A percentile compares a stretch with the other conserved stretches of the same genome.
These are phyloP conservation scores for Ophioderma brevispina DNA, from an alignment of 35 echinoderm and acorn worm genomes.

Conservation along the genomic window DNA sequence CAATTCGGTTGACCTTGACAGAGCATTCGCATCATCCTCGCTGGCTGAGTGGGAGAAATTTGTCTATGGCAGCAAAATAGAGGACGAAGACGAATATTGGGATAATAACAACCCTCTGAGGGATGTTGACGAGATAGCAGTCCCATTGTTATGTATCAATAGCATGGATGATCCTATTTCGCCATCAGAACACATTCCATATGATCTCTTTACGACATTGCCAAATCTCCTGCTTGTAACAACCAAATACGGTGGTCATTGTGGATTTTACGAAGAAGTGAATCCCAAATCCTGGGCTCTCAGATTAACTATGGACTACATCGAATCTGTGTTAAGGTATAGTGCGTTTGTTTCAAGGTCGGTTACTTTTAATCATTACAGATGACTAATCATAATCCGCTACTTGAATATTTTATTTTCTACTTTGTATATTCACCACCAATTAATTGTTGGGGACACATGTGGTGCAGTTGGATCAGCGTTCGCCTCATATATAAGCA, in stretches of 20 bases:
- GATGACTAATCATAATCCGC: too few species aligned
- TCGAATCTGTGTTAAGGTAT: conserved; percentile 41
- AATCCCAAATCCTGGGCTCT: conserved; percentile 48
- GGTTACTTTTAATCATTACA: neutral
- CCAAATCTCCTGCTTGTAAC: conserved; percentile 81
- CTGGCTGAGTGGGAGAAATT: conserved; percentile 46
- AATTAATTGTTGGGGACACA: too few species aligned
- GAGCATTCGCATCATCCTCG: conserved; percentile 51
- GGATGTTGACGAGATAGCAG: conserved; percentile 89
- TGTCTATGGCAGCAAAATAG: conserved; percentile 24
- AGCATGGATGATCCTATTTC: conserved; percentile 85
- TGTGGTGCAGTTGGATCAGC: too few species aligned
- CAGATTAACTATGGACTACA: conserved; percentile 47
- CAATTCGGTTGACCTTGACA: conserved; percentile 58
- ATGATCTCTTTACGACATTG: conserved; percentile 83
- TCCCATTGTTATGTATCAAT: conserved; percentile 88
- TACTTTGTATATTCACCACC: too few species aligned
- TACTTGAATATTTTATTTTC: too few species aligned
- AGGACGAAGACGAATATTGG: conserved; percentile 73
- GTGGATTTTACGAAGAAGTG: conserved; percentile 41
- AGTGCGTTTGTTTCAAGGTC: neutral
- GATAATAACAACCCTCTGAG: conserved; percentile 87
- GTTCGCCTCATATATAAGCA: too few species aligned
- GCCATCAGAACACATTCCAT: conserved; percentile 55
- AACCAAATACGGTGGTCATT: conserved; percentile 76